phyloP scores from a whole-genome alignment of 2,888 invertebrate species.

The Apodemia zela region DNA sequence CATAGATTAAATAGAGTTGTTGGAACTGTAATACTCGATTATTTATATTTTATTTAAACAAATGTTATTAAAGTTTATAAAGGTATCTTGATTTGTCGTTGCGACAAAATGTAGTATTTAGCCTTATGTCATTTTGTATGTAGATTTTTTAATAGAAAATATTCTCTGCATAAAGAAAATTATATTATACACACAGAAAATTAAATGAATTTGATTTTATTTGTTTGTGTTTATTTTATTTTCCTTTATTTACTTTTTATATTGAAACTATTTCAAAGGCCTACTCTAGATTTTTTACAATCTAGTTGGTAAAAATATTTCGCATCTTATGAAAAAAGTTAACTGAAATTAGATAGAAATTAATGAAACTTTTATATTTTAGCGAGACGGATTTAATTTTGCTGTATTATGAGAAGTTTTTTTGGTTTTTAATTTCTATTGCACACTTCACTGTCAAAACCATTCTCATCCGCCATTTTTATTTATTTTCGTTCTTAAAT shows the following conservation, averaged over 20 bases:
- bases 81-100: slow-evolving; percentile 63
- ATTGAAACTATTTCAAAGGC: slow-evolving; percentile 38
- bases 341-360: slow-evolving; percentile 16
- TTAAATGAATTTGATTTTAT: slow-evolving; percentile 69
- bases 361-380: slow-evolving; percentile 15
- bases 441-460: not conserved
- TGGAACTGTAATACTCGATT: slow-evolving; percentile 78
- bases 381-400: slow-evolving; percentile 5
- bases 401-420: not conserved
- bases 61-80: slow-evolving; percentile 64
- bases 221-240: slow-evolving; percentile 46
- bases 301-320: slow-evolving; percentile 18
- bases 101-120: slow-evolving; percentile 54
- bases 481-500: slow-evolving; percentile 3
- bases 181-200: slow-evolving; percentile 69
- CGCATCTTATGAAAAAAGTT: slow-evolving; percentile 18
- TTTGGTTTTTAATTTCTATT: not conserved
- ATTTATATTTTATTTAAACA: slow-evolving; percentile 76
- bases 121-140: slow-evolving; percentile 65
- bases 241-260: slow-evolving; percentile 40
- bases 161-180: slow-evolving; percentile 63
- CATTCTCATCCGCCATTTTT: not conserved
- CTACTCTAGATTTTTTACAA: slow-evolving; percentile 28
- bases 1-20: slow-evolving; percentile 65
- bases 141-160: slow-evolving; percentile 66